phyloP scores from a whole-genome alignment of 1,140 invertebrate species.

The Drosophila insularis region DNA sequence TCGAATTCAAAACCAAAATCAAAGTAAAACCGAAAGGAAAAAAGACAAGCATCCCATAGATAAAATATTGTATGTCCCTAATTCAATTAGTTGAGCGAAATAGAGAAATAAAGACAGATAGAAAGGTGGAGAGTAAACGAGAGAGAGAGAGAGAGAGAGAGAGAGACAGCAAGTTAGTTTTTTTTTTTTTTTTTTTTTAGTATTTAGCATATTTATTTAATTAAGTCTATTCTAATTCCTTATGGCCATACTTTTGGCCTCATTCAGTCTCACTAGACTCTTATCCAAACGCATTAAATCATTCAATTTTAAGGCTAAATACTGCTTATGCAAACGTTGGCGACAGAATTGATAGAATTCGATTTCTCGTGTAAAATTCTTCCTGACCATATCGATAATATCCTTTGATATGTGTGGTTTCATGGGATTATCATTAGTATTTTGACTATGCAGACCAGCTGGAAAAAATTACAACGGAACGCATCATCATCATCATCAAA shows the following conservation, averaged over 20 bases:
- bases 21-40: not conserved
- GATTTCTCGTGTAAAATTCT: conserved; percentile 94
- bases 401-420: conserved; percentile 93
- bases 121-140: not conserved
- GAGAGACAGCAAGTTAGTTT: no score
- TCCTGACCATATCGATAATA: conserved; percentile 91
- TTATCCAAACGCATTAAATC: conserved; percentile 65
- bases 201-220: not conserved
- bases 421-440: conserved; percentile 71
- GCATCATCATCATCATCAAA: not conserved
- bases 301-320: conserved; percentile 84
- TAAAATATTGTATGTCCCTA: no score
- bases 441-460: conserved; percentile 82
- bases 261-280: conserved; percentile 32
- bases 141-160: not conserved
- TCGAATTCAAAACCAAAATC: not conserved
- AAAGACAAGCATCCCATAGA: not conserved
- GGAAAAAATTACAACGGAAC: conserved; percentile 61
- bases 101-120: no score
- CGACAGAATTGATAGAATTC: conserved; percentile 96
- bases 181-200: conserved; percentile 21
- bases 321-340: conserved; percentile 91
- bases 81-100: no score
- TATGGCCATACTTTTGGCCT: conserved; percentile 46
- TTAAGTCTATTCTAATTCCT: conserved; percentile 34